phyloP scores from a whole-genome alignment of 2,113 vertebrate genomes.

The Coptodon rendalli region DNA sequence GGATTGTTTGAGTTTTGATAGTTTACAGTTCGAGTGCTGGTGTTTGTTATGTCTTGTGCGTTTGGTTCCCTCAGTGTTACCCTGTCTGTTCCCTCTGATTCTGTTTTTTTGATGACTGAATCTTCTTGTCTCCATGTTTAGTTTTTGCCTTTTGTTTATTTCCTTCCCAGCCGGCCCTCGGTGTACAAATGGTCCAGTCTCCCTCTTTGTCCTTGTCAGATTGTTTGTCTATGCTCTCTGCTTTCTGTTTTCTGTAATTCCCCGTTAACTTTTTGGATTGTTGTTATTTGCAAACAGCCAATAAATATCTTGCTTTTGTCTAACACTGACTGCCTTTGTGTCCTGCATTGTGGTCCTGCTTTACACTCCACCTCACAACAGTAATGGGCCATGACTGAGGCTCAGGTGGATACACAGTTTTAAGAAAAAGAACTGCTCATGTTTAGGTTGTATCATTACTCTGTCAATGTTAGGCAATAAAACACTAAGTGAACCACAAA shows the following conservation, averaged over 20 bases:
- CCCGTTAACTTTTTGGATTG: accelerated
- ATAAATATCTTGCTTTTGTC: background rate
- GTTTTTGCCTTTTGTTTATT: background rate
- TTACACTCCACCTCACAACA: background rate
- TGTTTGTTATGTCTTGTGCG: background rate
- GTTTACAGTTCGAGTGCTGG: background rate
- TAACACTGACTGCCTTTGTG: background rate
- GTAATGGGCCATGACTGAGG: background rate
- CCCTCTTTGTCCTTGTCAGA: background rate
- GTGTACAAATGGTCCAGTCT: background rate
- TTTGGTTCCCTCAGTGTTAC: background rate
- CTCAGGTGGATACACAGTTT: background rate
- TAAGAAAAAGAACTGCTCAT: background rate
- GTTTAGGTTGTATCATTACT: background rate
- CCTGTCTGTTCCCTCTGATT: background rate
- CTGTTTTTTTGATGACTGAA: background rate
- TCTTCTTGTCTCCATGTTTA: background rate
- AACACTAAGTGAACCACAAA: background rate
- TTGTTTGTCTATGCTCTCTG: background rate
- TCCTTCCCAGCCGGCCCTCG: accelerated
- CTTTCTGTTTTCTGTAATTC: background rate
- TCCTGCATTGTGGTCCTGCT: background rate
- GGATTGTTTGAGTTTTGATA: background rate
- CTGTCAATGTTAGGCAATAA: background rate
- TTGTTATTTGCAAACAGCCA: background rate